These are phyloP conservation scores for Polypterus bichir DNA, from an alignment of 2,113 vertebrate species.

Conservation along the genomic window DNA sequence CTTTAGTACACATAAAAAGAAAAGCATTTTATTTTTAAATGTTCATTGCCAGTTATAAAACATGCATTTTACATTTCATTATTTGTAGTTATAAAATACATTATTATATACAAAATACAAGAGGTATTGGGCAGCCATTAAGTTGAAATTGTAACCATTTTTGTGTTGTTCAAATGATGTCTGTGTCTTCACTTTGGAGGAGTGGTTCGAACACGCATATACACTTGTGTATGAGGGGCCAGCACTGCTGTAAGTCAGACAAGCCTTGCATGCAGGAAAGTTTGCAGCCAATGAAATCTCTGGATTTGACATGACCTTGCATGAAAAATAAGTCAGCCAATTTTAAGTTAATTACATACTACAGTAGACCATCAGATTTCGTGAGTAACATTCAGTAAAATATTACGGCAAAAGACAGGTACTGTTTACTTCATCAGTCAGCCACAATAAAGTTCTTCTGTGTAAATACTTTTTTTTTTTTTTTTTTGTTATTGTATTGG, in stretches of 20 bases:
- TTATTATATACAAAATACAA: too few relatives aligned
- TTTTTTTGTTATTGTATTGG: too few relatives aligned
- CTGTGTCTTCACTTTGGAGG: slow-evolving; percentile 23
- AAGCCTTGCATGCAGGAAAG: slow-evolving; percentile 22
- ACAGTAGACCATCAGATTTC: background rate
- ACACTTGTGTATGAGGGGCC: slow-evolving; percentile 23
- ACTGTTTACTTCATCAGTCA: too few relatives aligned
- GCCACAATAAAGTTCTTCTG: too few relatives aligned
- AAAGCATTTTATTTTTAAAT: too few relatives aligned
- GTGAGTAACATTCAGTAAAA: background rate
- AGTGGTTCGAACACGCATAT: slow-evolving; percentile 22
- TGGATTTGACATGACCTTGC: slow-evolving; percentile 21
- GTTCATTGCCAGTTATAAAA: too few relatives aligned
- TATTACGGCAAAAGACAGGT: too few relatives aligned
- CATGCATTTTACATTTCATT: too few relatives aligned
- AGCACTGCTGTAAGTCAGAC: slow-evolving; percentile 23
- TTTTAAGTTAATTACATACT: slow-evolving; percentile 4
- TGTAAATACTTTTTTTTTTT: too few relatives aligned
- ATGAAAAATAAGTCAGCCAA: slow-evolving; percentile 18
- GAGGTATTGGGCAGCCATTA: slow-evolving; percentile 10
- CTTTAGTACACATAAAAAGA: too few relatives aligned
- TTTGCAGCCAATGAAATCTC: slow-evolving; percentile 23
- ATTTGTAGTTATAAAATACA: too few relatives aligned
- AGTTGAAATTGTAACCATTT: slow-evolving; percentile 22
- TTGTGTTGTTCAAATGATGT: slow-evolving; percentile 24